A percentile compares a stretch with the other conserved stretches of the same genome.
These are phyloP conservation scores for Drosophila bocqueti DNA, from an alignment of 1,140 invertebrate species.

Conservation along the genomic window DNA sequence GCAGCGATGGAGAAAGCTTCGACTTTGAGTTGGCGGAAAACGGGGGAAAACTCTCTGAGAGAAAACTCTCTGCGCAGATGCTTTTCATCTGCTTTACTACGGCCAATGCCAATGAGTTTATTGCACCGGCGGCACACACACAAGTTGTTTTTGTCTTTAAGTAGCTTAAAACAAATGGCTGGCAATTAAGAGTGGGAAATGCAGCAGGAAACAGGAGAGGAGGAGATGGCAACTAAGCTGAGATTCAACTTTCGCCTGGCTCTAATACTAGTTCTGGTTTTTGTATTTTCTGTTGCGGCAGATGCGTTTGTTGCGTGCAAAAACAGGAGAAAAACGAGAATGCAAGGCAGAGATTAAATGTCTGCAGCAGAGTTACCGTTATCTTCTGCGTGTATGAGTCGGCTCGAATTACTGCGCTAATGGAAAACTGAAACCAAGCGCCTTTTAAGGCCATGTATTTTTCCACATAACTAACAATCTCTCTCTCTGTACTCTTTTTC, in stretches of 20 bases:
- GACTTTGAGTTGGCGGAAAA: slow-evolving; percentile 19
- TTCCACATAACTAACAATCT: slow-evolving; percentile 40
- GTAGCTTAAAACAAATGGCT: slow-evolving; percentile 50
- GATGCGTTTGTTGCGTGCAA: slow-evolving; percentile 53
- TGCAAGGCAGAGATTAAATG: slow-evolving; percentile 63
- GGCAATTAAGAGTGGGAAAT: slow-evolving; percentile 50
- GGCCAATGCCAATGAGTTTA: slow-evolving; percentile 63
- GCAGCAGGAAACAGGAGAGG: slow-evolving; percentile 3
- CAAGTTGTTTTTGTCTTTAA: slow-evolving; percentile 38
- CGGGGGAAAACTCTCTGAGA: slow-evolving; percentile 40
- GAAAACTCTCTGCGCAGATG: slow-evolving; percentile 53
- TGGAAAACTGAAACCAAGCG: slow-evolving; percentile 43
- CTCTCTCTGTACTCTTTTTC: slow-evolving; percentile 17
- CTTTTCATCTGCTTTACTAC: slow-evolving; percentile 23
- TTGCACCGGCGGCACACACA: slow-evolving; percentile 49
- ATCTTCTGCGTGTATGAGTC: slow-evolving; percentile 15
- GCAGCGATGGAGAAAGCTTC: slow-evolving; percentile 56
- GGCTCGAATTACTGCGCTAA: slow-evolving; percentile 57
- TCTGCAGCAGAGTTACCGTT: slow-evolving; percentile 65
- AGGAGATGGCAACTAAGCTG: slow-evolving; percentile 1
- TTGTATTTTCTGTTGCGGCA: slow-evolving; percentile 36
- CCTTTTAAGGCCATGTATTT: slow-evolving; percentile 51
- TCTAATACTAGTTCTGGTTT: slow-evolving; percentile 40
- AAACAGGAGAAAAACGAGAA: slow-evolving; percentile 42
- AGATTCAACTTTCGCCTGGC: slow-evolving; percentile 57